Evolutionary conservation across 2,888 invertebrate species (phyloP).

Genomic region (Dryococelus australis): DNA sequence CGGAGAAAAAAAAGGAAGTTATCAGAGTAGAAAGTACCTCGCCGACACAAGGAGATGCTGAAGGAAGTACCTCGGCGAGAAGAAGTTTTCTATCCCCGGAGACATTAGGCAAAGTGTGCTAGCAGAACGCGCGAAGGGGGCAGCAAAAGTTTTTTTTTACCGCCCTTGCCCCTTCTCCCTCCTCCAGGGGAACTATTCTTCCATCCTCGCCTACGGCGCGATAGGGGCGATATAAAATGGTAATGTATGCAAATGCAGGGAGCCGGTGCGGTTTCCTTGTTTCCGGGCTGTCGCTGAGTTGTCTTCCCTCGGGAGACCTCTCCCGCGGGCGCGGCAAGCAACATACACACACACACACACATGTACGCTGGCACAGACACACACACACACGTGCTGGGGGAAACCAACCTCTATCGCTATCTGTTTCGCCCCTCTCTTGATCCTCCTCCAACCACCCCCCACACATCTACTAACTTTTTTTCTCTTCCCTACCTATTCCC

Average conservation of each 20-base stretch:
- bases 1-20: neutral
- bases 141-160: neutral
- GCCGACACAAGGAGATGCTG: constrained; percentile 4
- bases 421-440: constrained; percentile 3
- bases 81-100: constrained; percentile 16
- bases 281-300: constrained; percentile 8
- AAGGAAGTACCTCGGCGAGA: neutral
- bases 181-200: neutral
- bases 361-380: no score
- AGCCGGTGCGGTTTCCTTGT: neutral
- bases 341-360: neutral
- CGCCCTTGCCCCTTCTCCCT: neutral
- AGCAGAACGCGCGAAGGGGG: neutral
- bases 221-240: constrained; percentile 16
- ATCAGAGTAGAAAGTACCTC: constrained; percentile 16
- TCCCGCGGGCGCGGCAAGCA: neutral
- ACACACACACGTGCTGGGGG: neutral
- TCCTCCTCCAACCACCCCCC: neutral
- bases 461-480: neutral
- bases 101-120: constrained; percentile 16
- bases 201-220: neutral
- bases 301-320: constrained; percentile 16
- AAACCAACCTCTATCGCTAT: neutral
- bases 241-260: neutral
- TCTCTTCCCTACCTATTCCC: neutral